A percentile compares a stretch with the other conserved stretches of the same genome.
phyloP scores from a whole-genome alignment of 2,888 invertebrate species.

The Eupsilia transversa region DNA sequence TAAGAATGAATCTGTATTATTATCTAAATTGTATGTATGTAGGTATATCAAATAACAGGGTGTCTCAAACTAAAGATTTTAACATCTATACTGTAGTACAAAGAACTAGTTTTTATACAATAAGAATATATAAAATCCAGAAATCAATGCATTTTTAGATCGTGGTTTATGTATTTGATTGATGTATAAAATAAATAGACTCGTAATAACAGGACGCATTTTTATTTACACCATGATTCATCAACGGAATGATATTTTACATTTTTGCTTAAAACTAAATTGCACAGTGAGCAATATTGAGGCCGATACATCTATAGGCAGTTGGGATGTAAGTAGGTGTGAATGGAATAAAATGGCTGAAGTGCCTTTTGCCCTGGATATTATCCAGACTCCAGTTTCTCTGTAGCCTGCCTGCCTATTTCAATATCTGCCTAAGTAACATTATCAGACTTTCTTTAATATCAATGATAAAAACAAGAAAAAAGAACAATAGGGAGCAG shows the following conservation, averaged over 20 bases:
- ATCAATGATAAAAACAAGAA: constrained; percentile 14
- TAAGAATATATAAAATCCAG: constrained; percentile 4
- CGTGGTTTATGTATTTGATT: constrained; percentile 44
- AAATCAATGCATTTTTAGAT: constrained; percentile 52
- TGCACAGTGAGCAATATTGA: constrained; percentile 43
- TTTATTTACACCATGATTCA: constrained; percentile 62
- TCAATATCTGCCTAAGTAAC: not conserved
- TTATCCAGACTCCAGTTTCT: not conserved
- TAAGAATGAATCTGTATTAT: not conserved
- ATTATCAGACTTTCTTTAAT: constrained; percentile 26
- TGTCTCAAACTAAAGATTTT: constrained; percentile 12
- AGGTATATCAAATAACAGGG: constrained; percentile 8
- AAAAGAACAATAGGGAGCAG: not conserved
- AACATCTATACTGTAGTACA: constrained; percentile 12
- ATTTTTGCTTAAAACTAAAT: constrained; percentile 59
- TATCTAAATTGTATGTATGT: constrained; percentile 5
- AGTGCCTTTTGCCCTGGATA: not conserved
- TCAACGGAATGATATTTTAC: constrained; percentile 63
- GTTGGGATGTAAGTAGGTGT: not conserved
- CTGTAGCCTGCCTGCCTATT: too few relatives aligned
- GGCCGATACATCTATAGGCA: constrained; percentile 10
- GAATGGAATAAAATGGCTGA: not conserved
- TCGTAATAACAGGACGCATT: constrained; percentile 44
- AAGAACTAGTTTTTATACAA: constrained; percentile 29
- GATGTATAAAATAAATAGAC: constrained; percentile 53